These are phyloP conservation scores for Pangasianodon hypophthalmus DNA, from an alignment of 2,113 vertebrate genomes.

Conservation along the genomic window DNA sequence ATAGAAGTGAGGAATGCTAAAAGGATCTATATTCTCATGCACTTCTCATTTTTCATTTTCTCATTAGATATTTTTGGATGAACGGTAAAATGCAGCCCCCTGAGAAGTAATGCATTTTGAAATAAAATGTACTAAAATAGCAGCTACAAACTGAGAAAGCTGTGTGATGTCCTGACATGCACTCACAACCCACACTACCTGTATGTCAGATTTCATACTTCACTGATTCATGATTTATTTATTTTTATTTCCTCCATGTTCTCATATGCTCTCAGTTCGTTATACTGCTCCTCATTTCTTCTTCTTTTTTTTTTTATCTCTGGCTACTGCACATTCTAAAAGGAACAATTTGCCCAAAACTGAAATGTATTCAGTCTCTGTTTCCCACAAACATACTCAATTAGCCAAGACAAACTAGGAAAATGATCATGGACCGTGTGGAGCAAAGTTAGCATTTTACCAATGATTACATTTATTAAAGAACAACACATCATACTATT, in stretches of 20 bases:
- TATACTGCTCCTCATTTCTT: background rate
- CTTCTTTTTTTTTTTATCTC: background rate
- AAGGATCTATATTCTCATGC: background rate
- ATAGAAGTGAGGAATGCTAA: background rate
- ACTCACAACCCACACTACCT: background rate
- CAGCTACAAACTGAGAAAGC: background rate
- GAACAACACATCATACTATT: background rate
- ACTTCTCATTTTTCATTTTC: background rate
- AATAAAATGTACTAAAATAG: background rate
- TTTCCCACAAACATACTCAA: background rate
- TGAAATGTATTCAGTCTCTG: background rate
- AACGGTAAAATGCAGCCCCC: background rate
- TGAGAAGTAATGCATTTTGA: background rate
- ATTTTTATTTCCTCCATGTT: background rate
- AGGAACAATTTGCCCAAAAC: background rate
- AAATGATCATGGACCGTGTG: background rate
- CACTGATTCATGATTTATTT: background rate
- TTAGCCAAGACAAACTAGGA: background rate
- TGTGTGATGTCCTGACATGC: background rate
- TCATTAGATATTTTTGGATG: conserved; percentile 8
- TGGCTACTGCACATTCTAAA: background rate
- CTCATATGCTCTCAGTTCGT: background rate
- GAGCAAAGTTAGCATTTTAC: background rate
- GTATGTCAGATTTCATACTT: background rate
- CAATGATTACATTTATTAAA: background rate